Percentiles rank a stretch among this genome's conserved stretches.
phyloP scores from a whole-genome alignment of 2,888 invertebrate genomes.

The Capitulum mitella region DNA sequence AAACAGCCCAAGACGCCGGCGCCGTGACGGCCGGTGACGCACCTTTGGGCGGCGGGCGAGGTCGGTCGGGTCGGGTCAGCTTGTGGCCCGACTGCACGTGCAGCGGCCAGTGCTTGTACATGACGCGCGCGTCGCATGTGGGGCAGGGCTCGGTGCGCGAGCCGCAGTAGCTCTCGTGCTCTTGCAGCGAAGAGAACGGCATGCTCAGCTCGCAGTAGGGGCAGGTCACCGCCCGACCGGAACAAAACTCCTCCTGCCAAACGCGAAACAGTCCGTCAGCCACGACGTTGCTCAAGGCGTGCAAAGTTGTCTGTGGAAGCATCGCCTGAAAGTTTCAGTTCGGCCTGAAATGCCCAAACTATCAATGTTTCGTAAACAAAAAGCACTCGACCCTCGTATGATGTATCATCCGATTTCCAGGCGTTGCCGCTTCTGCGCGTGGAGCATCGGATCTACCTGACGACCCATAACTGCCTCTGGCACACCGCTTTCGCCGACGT shows the following conservation, averaged over 20 bases:
- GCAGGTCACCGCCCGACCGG: constrained; percentile 54
- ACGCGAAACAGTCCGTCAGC: not conserved
- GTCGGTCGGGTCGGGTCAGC: not conserved
- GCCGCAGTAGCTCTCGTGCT: constrained; percentile 63
- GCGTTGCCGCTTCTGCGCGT: too few relatives aligned
- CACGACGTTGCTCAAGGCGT: not conserved
- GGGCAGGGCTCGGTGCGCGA: constrained; percentile 60
- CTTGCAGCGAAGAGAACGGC: constrained; percentile 53
- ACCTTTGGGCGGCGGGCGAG: not conserved
- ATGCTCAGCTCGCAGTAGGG: constrained; percentile 59
- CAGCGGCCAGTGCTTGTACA: constrained; percentile 54
- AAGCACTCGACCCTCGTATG: too few relatives aligned
- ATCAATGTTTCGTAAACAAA: too few relatives aligned
- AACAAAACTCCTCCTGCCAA: constrained; percentile 50
- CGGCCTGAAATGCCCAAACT: too few relatives aligned
- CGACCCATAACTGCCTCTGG: too few relatives aligned
- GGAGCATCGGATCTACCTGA: too few relatives aligned
- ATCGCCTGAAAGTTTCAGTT: not conserved
- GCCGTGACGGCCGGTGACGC: too few relatives aligned
- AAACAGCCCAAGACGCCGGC: not conserved
- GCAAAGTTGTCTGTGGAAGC: not conserved
- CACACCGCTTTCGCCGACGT: too few relatives aligned
- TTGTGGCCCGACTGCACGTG: not conserved
- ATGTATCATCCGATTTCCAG: too few relatives aligned
- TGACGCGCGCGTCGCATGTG: constrained; percentile 59